A percentile compares a stretch with the other conserved stretches of the same genome.
Evolutionary conservation across 2,888 invertebrate genomes (phyloP).

Genomic region (Digitonthophagus gazella): DNA sequence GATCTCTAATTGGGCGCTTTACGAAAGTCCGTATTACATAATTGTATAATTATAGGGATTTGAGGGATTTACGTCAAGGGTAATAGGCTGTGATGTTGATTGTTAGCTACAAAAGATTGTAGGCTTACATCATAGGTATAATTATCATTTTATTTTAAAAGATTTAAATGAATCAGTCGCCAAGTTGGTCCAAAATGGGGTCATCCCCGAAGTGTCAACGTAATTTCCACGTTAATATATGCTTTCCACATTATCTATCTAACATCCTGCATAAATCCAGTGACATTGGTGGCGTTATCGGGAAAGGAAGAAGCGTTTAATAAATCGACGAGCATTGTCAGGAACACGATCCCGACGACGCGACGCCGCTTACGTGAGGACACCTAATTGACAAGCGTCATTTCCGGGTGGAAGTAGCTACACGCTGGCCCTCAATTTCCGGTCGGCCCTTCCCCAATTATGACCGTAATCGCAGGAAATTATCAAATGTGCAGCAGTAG

Average conservation of each 20-base stretch:
- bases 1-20: conserved; percentile 23
- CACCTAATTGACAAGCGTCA: conserved; percentile 52
- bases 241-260: too few relatives aligned
- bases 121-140: too few relatives aligned
- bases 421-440: conserved; percentile 53
- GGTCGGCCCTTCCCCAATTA: conserved; percentile 52
- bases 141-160: too few relatives aligned
- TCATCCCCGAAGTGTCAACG: too few relatives aligned
- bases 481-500: conserved; percentile 49
- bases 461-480: conserved; percentile 53
- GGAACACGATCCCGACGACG: background rate
- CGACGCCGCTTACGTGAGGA: conserved; percentile 37
- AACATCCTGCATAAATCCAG: background rate
- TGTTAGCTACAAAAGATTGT: too few relatives aligned
- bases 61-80: too few relatives aligned
- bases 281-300: background rate
- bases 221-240: too few relatives aligned
- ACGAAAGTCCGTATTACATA: conserved; percentile 4
- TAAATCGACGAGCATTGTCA: background rate
- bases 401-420: conserved; percentile 49
- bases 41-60: conserved; percentile 3
- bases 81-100: too few relatives aligned
- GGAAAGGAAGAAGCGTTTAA: background rate
- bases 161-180: too few relatives aligned
- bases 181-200: too few relatives aligned